Conservation (phyloP, 2,113 vertebrate species). For the Chaetodon auriga region DNA sequence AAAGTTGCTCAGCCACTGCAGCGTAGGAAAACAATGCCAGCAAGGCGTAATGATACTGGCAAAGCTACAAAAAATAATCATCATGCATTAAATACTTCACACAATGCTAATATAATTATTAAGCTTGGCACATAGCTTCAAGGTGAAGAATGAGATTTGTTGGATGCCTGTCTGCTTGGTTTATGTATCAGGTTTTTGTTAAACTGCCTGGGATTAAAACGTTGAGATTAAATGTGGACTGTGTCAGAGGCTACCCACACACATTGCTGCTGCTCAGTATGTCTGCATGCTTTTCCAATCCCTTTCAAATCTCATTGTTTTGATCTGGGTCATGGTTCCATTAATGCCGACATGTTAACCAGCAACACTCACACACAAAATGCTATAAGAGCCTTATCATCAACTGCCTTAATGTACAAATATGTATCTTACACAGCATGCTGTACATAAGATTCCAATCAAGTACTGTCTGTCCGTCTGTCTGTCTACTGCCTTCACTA, state of each 20-base stretch:
- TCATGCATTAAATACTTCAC: constrained; percentile 5
- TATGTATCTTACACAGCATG: background rate
- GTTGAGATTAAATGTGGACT: constrained; percentile 37
- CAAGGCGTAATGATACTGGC: constrained; percentile 2
- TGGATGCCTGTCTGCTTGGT: constrained; percentile 38
- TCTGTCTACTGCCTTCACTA: constrained; percentile 67
- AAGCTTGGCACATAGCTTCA: constrained; percentile 19
- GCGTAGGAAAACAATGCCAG: background rate
- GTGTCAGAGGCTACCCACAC: constrained; percentile 45
- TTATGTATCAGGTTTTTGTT: constrained; percentile 28
- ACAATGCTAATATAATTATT: constrained; percentile 47
- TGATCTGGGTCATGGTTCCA: constrained; percentile 59
- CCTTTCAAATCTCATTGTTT: constrained; percentile 48
- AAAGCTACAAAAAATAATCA: background rate
- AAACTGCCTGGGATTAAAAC: constrained; percentile 48
- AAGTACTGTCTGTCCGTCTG: constrained; percentile 35
- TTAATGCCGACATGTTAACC: constrained; percentile 41
- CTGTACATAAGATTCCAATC: constrained; percentile 22
- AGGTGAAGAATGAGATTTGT: constrained; percentile 34
- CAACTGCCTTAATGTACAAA: constrained; percentile 24
- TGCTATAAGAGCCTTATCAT: constrained; percentile 28
- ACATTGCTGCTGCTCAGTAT: constrained; percentile 37
- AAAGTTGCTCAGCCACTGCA: background rate
- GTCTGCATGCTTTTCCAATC: constrained; percentile 45
- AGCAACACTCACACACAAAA: constrained; percentile 8